Evolutionary conservation across 2,113 vertebrate species (phyloP), one percentile per base, ranked within the genome.

Genomic region (Alectura lathami): DNA sequence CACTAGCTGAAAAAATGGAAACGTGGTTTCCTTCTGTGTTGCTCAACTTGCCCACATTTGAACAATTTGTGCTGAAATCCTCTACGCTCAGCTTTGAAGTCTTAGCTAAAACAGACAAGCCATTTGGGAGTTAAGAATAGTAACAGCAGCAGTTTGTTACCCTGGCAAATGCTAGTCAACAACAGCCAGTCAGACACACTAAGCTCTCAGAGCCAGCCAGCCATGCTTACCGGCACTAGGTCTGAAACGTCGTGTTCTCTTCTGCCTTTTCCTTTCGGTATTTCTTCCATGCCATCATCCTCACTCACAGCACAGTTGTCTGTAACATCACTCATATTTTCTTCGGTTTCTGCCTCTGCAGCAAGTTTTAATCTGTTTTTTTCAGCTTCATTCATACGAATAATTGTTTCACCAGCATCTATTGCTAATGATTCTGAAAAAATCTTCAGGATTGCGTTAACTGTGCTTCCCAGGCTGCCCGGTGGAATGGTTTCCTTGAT

Each of bases 211-310:
- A 64, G 18, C 45, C 54, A 57, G 42, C 22, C 73, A 29, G 45
- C 13, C 27, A 30, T 47, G 98, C 99, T 98, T 96, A 99, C 99
- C 56, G 99, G 99, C 92, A 99, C 96, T 10, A 99, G 97, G 96
- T 99, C 99, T 1, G 98, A 99, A 95, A 99, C 38, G 15, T 99
- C 98, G 13, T 97, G 97, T 59, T 96, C 96, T 62, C 91, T 97
- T 8, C 30, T 77, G 67, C 84, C 69, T 93, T 97, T 98, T 84
- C 92, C 95, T 77, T 98, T 98, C 24, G 95, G 96, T 67, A 77
- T 59, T 86, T 97, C 98, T 40, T 98, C 98, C 93, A 97, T 97
- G 64, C 96, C 98, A 69, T 98, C 98, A 51, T 97, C 97, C 79
- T 98, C 98, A 51, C 47, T 74, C 56, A 94, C 26, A 62, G 45